Conservation (phyloP, 2,888 invertebrate species). For the Galerucella nymphaeae region DNA sequence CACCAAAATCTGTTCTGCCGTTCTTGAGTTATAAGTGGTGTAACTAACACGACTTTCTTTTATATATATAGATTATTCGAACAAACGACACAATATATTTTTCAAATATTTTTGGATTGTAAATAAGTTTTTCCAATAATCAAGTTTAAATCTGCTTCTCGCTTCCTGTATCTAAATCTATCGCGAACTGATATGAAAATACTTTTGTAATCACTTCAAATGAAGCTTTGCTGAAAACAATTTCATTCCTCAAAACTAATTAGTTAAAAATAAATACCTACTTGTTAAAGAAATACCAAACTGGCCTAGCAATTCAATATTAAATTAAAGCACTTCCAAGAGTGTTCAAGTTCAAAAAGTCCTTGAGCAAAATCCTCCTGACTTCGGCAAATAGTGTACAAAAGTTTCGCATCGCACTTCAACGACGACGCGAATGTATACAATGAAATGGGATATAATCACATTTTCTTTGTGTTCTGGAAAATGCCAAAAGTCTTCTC, state of each 20-base stretch:
- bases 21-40: too few species aligned
- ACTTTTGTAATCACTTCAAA: too few species aligned
- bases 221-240: not conserved
- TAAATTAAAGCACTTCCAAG: slow-evolving; percentile 26
- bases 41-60: too few species aligned
- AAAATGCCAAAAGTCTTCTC: slow-evolving; percentile 26
- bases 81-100: too few species aligned
- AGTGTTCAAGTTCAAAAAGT: slow-evolving; percentile 35
- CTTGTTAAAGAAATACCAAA: not conserved
- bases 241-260: not conserved
- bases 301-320: slow-evolving; percentile 25
- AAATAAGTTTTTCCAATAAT: too few species aligned
- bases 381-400: slow-evolving; percentile 26
- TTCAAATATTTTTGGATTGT: too few species aligned
- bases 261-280: not conserved
- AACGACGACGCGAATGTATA: slow-evolving; percentile 36
- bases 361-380: slow-evolving; percentile 34
- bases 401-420: slow-evolving; percentile 35
- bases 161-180: too few species aligned
- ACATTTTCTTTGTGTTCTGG: slow-evolving; percentile 39
- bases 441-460: slow-evolving; percentile 41
- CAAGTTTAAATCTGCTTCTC: too few species aligned
- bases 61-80: too few species aligned
- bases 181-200: too few species aligned
- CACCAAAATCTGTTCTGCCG: too few species aligned